phyloP scores from a whole-genome alignment of 2,113 vertebrate species.

The Delphinus delphis region DNA sequence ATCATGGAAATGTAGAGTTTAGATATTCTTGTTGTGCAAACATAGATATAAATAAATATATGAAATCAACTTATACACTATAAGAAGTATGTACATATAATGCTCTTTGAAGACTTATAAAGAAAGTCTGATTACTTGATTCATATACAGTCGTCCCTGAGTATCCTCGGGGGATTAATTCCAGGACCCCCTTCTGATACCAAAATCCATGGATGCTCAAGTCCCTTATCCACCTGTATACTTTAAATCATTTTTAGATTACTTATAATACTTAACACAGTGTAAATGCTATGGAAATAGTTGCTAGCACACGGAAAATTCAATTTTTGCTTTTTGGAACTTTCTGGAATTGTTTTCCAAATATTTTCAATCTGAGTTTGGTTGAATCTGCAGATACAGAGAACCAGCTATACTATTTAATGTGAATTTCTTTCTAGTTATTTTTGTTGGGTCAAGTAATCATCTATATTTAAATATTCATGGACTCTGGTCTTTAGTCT shows the following conservation, averaged over 20 bases:
- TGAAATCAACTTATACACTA: neutral
- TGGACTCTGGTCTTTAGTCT: neutral
- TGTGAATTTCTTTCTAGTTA: conserved; percentile 15
- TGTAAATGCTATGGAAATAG: neutral
- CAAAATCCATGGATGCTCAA: neutral
- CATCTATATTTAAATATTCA: conserved; percentile 43
- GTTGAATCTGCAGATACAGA: neutral
- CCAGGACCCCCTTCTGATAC: neutral
- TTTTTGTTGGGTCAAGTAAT: conserved; percentile 40
- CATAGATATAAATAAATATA: neutral
- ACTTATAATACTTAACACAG: neutral
- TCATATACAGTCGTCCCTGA: neutral
- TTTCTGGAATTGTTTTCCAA: neutral
- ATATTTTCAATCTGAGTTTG: neutral
- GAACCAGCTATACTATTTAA: neutral
- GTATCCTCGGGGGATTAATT: neutral
- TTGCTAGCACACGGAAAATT: neutral
- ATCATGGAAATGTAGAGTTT: conserved; percentile 15
- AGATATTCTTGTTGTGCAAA: neutral
- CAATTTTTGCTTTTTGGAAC: neutral
- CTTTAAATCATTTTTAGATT: neutral
- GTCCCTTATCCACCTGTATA: neutral
- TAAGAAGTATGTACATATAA: neutral
- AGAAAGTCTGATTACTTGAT: conserved; percentile 36
- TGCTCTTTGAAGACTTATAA: conserved; percentile 18